Conservation (phyloP, 1,140 invertebrate genomes). For the Aphidius gifuensis region DNA sequence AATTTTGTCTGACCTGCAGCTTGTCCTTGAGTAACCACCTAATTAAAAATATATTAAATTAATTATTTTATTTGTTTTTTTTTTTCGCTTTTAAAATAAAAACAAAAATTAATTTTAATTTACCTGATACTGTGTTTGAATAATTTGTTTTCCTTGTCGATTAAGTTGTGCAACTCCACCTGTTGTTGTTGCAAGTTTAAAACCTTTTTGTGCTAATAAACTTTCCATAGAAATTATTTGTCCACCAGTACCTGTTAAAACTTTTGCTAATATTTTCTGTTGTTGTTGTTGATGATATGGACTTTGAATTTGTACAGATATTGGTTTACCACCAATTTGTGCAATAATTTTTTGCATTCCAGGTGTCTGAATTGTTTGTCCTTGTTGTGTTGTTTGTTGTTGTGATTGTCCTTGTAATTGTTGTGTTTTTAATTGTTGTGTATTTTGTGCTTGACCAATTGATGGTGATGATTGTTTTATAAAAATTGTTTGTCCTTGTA, state of each 20-base stretch:
- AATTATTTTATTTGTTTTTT: slow-evolving; percentile 6
- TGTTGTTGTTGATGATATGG: slow-evolving; percentile 49
- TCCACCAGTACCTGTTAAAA: slow-evolving; percentile 59
- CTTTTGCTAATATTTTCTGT: slow-evolving; percentile 58
- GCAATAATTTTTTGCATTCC: slow-evolving; percentile 54
- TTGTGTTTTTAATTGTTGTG: slow-evolving; percentile 44
- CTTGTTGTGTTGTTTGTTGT: slow-evolving; percentile 30
- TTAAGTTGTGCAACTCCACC: slow-evolving; percentile 44
- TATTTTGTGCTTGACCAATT: slow-evolving; percentile 39
- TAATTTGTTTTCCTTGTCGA: slow-evolving; percentile 49
- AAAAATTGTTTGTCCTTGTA: slow-evolving; percentile 53
- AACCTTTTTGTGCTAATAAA: slow-evolving; percentile 61
- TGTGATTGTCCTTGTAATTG: slow-evolving; percentile 8
- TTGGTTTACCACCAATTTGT: slow-evolving; percentile 53
- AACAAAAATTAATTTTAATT: slow-evolving; percentile 4
- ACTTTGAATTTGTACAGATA: slow-evolving; percentile 51
- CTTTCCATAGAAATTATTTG: slow-evolving; percentile 69
- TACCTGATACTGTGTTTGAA: slow-evolving; percentile 53
- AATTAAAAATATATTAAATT: slow-evolving; percentile 11
- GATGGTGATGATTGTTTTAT: slow-evolving; percentile 51
- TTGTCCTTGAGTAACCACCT: slow-evolving; percentile 51
- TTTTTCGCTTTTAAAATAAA: background rate
- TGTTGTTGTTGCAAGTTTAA: slow-evolving; percentile 46
- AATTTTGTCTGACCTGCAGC: slow-evolving; percentile 47
- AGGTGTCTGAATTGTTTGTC: slow-evolving; percentile 34